Evolutionary conservation across 35 echinoderm and acorn worm species (phyloP).

Genomic region (Ptychodera flava): DNA sequence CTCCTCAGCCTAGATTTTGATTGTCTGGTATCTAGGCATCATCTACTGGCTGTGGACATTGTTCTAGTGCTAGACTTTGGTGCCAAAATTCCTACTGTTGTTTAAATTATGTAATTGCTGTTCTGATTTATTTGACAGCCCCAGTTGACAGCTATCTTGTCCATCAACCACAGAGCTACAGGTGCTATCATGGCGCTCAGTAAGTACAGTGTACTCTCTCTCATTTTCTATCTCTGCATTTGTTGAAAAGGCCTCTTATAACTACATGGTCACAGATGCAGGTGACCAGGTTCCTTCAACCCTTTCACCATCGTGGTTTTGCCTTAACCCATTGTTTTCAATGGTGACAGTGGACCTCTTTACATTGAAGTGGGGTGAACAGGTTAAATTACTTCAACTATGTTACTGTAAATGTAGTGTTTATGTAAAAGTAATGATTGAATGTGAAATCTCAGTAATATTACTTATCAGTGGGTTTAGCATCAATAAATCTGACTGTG

Average conservation of each 20-base stretch:
- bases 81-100: too few species aligned
- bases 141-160: conserved; percentile 52
- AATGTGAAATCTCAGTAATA: too few species aligned
- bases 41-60: too few species aligned
- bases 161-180: conserved; percentile 49
- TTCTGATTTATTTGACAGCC: conserved; percentile 16
- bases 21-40: too few species aligned
- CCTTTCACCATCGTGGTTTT: neutral
- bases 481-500: too few species aligned
- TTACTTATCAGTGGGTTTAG: too few species aligned
- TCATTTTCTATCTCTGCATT: neutral
- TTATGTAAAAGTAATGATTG: neutral
- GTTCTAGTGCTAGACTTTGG: too few species aligned
- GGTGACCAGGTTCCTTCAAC: neutral
- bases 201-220: conserved; percentile 5
- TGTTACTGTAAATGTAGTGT: neutral
- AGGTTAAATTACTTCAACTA: neutral
- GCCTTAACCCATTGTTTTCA: too few species aligned
- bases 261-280: neutral
- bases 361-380: too few species aligned
- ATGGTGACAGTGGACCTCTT: too few species aligned
- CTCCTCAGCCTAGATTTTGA: too few species aligned
- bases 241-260: neutral
- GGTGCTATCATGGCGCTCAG: conserved; percentile 41
- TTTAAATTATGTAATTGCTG: too few species aligned